These are phyloP conservation scores for Rhyzopertha dominica DNA, from an alignment of 1,140 invertebrate species.

Conservation along the genomic window DNA sequence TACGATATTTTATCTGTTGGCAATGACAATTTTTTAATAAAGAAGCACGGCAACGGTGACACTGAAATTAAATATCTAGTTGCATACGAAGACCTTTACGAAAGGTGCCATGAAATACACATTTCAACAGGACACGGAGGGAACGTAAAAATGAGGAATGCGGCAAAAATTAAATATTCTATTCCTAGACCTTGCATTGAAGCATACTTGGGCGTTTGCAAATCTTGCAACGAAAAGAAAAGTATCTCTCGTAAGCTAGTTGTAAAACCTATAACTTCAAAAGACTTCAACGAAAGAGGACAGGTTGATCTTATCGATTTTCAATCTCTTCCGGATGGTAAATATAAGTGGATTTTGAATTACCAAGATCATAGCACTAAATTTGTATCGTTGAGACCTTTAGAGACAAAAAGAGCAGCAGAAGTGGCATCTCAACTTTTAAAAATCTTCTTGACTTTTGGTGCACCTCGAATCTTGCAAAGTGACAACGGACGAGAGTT, in stretches of 20 bases:
- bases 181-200: conserved; percentile 1
- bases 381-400: conserved; percentile 41
- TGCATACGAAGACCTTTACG: conserved; percentile 27
- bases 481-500: conserved; percentile 45
- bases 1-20: no score
- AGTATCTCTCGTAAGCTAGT: conserved; percentile 15
- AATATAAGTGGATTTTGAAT: conserved; percentile 40
- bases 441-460: conserved; percentile 44
- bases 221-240: conserved; percentile 10
- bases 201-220: background rate
- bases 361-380: conserved; percentile 49
- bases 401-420: conserved; percentile 41
- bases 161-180: background rate
- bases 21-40: no score
- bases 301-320: conserved; percentile 41
- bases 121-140: conserved; percentile 27
- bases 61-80: conserved; percentile 14
- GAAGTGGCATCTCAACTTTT: conserved; percentile 41
- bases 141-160: conserved; percentile 23
- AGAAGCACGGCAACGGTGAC: no score
- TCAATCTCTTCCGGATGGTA: conserved; percentile 35
- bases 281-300: conserved; percentile 25
- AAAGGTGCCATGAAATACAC: conserved; percentile 25
- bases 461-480: conserved; percentile 42
- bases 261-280: conserved; percentile 23